Base-by-base conservation (phyloP, 2,888 invertebrate species). In the Stenchaetothrips biformis region DNA sequence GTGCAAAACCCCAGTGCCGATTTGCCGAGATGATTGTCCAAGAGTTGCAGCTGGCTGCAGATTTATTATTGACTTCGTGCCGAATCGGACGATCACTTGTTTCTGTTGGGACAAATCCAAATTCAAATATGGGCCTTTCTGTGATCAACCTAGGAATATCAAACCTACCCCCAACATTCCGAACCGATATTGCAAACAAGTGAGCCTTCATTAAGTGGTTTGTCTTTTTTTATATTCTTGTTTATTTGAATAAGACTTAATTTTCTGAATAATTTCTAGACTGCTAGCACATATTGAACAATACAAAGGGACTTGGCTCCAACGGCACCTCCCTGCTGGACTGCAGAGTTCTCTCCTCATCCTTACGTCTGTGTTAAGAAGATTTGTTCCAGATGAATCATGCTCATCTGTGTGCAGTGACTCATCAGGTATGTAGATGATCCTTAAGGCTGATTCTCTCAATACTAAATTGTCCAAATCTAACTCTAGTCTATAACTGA, bases 111-210 rank as follows among this genome's bases (percentile, higher is more conserved):
- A 86, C 88, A 53, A 90, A 90, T 85, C 90, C 90, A 18, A 88
- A 88, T 81, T 88, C 88, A 82, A 89, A 89, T 82, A 88, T 89
- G 88, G 91, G 90, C 0, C 86, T 89, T 49, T 87, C 89, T 77
- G 89, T 90, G 77, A 89, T 91, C 79, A 91, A 91, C 85, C 87
- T 90, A 81, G 91, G 91, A 27, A 88, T 91, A 13, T 88, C 88
- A 80, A 91, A 91, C 85, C 86, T 92, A n/a, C 89, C 90, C 25
- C 88, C 90, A 18, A 91, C 91, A 21, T 88, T 90, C 62, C 87
- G 90, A 82, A 91, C 91, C n/a, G 92, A 92, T 84, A 87, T 91
- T 83, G 91, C 91, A 25, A 92, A 92, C 85, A 90, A 89, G 89
- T 89, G 83, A 83, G 85, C 83, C 78, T 53, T 4, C n/a, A 48